Conservation (phyloP, 2,797 vertebrate species). For the Otus scops region DNA sequence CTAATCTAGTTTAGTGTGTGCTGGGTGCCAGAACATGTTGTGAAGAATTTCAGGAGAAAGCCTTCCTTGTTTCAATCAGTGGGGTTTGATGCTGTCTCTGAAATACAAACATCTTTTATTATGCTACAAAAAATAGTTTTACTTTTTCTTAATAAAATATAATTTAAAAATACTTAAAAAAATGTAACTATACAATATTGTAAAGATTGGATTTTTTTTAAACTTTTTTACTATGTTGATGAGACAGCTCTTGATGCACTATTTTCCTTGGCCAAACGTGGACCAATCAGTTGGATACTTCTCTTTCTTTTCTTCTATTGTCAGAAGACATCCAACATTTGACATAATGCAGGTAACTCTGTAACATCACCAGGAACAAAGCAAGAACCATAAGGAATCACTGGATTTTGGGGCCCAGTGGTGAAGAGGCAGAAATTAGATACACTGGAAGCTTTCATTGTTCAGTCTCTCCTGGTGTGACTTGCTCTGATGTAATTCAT, state of each 20-base stretch:
- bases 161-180: conserved; percentile 40
- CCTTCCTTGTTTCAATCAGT: not conserved
- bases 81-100: conserved; percentile 14
- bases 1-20: not conserved
- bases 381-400: not conserved
- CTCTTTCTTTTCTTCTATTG: not conserved
- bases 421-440: not conserved
- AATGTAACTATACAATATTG: conserved; percentile 5
- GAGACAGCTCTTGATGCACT: conserved; percentile 10
- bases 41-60: not conserved
- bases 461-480: not conserved
- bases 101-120: conserved; percentile 48
- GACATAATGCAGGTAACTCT: not conserved
- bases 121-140: conserved; percentile 58
- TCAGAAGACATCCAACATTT: not conserved
- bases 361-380: not conserved
- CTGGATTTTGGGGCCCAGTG: not conserved
- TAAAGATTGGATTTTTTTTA: not conserved
- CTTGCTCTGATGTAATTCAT: not conserved
- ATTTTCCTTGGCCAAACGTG: not conserved
- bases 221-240: not conserved
- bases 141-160: conserved; percentile 58
- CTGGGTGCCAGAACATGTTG: not conserved
- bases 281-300: not conserved
- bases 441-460: not conserved